Base-by-base conservation (phyloP, 1,140 invertebrate species). In the Mamestra configurata region DNA sequence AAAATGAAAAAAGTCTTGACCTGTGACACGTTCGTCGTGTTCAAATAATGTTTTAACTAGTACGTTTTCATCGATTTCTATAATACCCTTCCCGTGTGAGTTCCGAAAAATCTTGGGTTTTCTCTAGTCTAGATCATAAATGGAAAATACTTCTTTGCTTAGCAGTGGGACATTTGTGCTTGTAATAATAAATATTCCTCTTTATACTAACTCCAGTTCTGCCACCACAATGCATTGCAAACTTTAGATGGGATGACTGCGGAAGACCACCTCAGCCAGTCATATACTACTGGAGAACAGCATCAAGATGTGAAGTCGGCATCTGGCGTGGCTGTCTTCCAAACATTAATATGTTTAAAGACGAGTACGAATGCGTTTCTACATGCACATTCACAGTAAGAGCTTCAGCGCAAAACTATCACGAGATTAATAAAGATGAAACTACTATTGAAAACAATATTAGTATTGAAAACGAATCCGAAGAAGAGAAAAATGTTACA, bases 231-330 rank as follows among this genome's bases (percentile, higher is more conserved):
- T 94, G 93, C 59, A 90, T 88, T 46, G 88, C 80, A 0, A 88
- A 86, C 6, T 94, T 94, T 79, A 79, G 82, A 72, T 90, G 87
- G 87, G 90, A 93, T 0, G 92, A 93, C 79, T 94, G 93, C 31
- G 93, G 93, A 0, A 70, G 81, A 37, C 35, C 81, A 0, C 89
- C 93, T 0, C 80, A 78, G 0, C 79, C 87, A 0, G 91, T 93
- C 7, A 86, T 93, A 51, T 93, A 93, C 77, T 92, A 93, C 68
- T 93, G 89, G 87, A 93, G 91, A 61, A 86, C 91, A 76, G 93
- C 91, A 0, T 93, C 93, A 11, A 82, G 93, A 8, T 94, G 93
- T 53, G 92, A 94, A 76, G 90, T 93, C 0, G 93, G 88, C 0
- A 61, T 91, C 0, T 94, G 93, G 93, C 79, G 88, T 31, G 93